Percentiles rank a stretch among this genome's conserved stretches.
These are phyloP conservation scores for Melanotaenia trifasciata DNA, from an alignment of 2,797 vertebrate genomes.

Conservation along the genomic window DNA sequence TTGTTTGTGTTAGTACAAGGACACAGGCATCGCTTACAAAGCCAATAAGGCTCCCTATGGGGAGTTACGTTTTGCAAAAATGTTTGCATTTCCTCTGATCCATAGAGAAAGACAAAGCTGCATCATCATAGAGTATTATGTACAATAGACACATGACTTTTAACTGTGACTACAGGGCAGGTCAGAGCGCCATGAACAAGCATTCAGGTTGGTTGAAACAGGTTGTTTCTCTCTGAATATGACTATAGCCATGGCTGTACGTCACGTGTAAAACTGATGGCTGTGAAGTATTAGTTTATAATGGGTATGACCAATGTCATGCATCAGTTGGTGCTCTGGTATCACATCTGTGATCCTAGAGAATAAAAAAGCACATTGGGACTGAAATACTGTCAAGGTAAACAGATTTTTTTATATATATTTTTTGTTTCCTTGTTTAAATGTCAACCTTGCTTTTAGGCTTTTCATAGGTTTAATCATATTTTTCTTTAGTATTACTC, in stretches of 20 bases:
- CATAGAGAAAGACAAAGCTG: conserved; percentile 8
- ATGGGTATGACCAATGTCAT: background rate
- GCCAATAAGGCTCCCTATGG: background rate
- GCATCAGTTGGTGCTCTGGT: background rate
- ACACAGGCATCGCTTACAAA: background rate
- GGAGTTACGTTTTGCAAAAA: background rate
- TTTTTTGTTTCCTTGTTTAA: background rate
- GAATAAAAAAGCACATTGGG: background rate
- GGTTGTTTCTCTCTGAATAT: background rate
- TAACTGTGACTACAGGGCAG: background rate
- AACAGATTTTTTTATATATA: background rate
- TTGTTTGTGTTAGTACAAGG: background rate
- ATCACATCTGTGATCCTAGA: background rate
- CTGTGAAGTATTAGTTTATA: conserved; percentile 3
- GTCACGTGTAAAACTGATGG: background rate
- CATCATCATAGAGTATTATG: background rate
- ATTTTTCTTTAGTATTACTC: background rate
- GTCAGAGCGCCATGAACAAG: background rate
- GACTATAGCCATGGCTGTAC: background rate
- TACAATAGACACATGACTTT: background rate
- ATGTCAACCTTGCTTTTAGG: background rate
- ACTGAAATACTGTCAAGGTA: background rate
- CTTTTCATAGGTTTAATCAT: background rate
- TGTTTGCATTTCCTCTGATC: conserved; percentile 13
- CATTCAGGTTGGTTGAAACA: background rate